These are phyloP conservation scores for Denticeps clupeoides DNA, from an alignment of 2,797 vertebrate species.

Conservation along the genomic window DNA sequence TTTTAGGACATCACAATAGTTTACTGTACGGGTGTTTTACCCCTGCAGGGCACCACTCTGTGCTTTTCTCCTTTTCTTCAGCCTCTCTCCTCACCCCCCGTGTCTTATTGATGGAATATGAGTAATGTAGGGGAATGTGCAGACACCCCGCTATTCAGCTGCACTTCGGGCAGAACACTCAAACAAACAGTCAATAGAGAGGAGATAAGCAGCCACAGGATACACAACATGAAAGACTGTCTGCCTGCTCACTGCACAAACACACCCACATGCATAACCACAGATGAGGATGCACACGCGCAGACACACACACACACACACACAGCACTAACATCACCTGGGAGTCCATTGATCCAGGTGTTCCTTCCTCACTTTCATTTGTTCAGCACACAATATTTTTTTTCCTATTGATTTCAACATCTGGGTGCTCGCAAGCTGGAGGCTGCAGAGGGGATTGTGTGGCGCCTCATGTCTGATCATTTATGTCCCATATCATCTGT, in stretches of 20 bases:
- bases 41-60: conserved; percentile 12
- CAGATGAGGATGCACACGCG: conserved; percentile 1
- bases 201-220: conserved; percentile 29
- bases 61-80: conserved; percentile 13
- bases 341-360: conserved; percentile 45
- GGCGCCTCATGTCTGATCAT: conserved; percentile 12
- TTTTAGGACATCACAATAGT: neutral
- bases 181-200: conserved; percentile 27
- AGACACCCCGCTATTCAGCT: conserved; percentile 7
- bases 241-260: conserved; percentile 19
- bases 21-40: neutral
- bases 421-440: conserved; percentile 36
- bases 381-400: conserved; percentile 24
- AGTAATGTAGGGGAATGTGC: conserved; percentile 21
- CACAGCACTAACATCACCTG: conserved; percentile 34
- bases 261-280: neutral
- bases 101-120: conserved; percentile 24
- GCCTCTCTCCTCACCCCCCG: neutral
- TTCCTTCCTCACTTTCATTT: conserved; percentile 45
- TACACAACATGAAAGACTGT: conserved; percentile 29
- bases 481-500: conserved; percentile 27
- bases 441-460: conserved; percentile 21
- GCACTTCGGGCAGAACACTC: neutral
- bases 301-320: neutral
- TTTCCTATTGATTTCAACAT: conserved; percentile 50